Base-by-base conservation (phyloP, 2,888 invertebrate species). In the Pycnomerus fuliginosus region DNA sequence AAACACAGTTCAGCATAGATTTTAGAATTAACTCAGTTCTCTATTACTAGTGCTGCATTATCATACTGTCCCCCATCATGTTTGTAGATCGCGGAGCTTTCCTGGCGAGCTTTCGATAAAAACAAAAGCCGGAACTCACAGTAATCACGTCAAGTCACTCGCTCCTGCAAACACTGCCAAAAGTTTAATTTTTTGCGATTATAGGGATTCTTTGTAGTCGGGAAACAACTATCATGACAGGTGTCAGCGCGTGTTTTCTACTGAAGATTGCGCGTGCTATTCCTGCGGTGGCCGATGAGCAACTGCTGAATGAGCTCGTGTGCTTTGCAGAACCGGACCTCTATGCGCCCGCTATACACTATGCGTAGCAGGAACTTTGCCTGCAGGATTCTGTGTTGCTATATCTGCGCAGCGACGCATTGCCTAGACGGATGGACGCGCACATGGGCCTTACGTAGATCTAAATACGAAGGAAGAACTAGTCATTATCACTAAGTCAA, bases 281-380 rank as follows among this genome's bases (percentile, higher is more conserved):
- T 57, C 53, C 53, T 50, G 48, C 56, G 53, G 49, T 30, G 40
- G 47, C 41, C 52, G 50, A 50, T 27, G 48, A 53, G 52, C 55
- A 55, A 60, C 57, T 60, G 56, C 37, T 47, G 47, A 58, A 53
- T 51, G 55, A 52, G 53, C 54, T 52, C 48, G 48, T 47, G 58
- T 56, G 52, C 46, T 46, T 41, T 47, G 47, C 47, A 47, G 47
- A 38, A 55, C 46, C 50, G 55, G 53, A 51, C 54, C 51, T 48
- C 51, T 46, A 46, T 48, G 53, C 49, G 44, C 48, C 41, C 53
- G 56, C 48, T 52, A 50, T 55, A 55, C 51, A 50, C 55, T 52
- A 48, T 58, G 53, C 54, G 55, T 55, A 49, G 50, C 53, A 53
- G 49, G 56, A 59, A 55, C 57, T 57, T 53, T 56, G 53, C 56